These are phyloP conservation scores for Ellobium chinense DNA, from an alignment of 2,888 invertebrate species.

Conservation along the genomic window DNA sequence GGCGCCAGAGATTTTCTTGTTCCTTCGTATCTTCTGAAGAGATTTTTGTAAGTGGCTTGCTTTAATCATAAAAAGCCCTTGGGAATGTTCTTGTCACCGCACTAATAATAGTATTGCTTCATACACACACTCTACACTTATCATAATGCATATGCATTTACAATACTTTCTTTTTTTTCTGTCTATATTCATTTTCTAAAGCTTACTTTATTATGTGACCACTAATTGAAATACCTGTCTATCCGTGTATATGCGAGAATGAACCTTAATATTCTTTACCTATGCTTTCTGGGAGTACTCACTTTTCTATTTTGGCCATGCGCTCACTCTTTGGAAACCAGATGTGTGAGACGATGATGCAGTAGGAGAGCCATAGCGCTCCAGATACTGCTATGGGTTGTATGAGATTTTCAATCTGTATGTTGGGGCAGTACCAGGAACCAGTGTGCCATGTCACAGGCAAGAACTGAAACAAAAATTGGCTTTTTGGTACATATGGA, in stretches of 20 bases:
- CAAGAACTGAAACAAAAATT: slow-evolving; percentile 60
- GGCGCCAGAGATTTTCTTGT: too few relatives aligned
- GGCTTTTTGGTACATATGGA: too few relatives aligned
- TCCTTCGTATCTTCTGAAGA: too few relatives aligned
- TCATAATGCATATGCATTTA: too few relatives aligned
- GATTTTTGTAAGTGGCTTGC: too few relatives aligned
- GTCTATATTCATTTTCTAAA: background rate
- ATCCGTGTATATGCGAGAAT: too few relatives aligned
- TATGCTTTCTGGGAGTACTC: slow-evolving; percentile 39
- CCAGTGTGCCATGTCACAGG: slow-evolving; percentile 69
- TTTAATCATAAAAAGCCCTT: too few relatives aligned
- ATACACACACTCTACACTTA: too few relatives aligned
- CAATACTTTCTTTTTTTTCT: background rate
- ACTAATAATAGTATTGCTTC: too few relatives aligned
- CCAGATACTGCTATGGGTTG: slow-evolving; percentile 62
- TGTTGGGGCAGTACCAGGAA: slow-evolving; percentile 64
- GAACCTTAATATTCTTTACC: background rate
- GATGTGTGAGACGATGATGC: slow-evolving; percentile 97
- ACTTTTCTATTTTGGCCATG: slow-evolving; percentile 96
- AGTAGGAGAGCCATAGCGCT: slow-evolving; percentile 93
- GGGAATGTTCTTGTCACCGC: too few relatives aligned
- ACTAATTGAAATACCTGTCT: background rate
- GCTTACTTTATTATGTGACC: background rate
- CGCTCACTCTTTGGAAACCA: slow-evolving; percentile 99
- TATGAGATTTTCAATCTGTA: slow-evolving; percentile 51